Conservation (phyloP, 2,797 vertebrate genomes). For the Melanotaenia boesemani region DNA sequence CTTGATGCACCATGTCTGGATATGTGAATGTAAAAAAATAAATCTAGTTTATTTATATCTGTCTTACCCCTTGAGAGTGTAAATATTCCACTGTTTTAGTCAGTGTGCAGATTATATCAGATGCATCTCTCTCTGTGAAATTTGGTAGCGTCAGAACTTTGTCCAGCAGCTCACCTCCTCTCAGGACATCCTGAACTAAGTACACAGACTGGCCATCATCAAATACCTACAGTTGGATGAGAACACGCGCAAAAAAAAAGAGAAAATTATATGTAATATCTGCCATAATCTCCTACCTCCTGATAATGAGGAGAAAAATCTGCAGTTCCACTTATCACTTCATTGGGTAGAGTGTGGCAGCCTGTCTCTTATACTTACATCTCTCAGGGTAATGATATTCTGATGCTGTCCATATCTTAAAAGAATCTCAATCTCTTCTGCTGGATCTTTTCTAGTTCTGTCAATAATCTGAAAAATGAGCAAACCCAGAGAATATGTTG, state of each 20-base stretch:
- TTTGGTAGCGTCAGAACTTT: constrained; percentile 87
- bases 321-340: background rate
- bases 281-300: background rate
- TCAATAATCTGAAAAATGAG: constrained; percentile 89
- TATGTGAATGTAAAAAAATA: background rate
- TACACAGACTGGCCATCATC: constrained; percentile 92
- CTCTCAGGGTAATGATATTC: constrained; percentile 95
- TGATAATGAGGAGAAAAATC: background rate
- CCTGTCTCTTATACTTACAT: constrained; percentile 84
- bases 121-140: constrained; percentile 93
- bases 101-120: constrained; percentile 90
- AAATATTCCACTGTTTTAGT: constrained; percentile 95
- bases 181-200: constrained; percentile 94
- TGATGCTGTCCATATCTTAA: constrained; percentile 96
- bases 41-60: too few relatives aligned
- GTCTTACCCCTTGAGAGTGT: constrained; percentile 93
- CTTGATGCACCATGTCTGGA: background rate
- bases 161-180: constrained; percentile 93
- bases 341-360: background rate
- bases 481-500: background rate
- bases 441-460: constrained; percentile 90
- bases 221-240: constrained; percentile 86
- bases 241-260: background rate
- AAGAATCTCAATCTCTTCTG: constrained; percentile 98
- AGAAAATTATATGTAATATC: background rate